A percentile compares a stretch with the other conserved stretches of the same genome.
phyloP scores from a whole-genome alignment of 2,797 vertebrate species.

The Rallus crepitans region DNA sequence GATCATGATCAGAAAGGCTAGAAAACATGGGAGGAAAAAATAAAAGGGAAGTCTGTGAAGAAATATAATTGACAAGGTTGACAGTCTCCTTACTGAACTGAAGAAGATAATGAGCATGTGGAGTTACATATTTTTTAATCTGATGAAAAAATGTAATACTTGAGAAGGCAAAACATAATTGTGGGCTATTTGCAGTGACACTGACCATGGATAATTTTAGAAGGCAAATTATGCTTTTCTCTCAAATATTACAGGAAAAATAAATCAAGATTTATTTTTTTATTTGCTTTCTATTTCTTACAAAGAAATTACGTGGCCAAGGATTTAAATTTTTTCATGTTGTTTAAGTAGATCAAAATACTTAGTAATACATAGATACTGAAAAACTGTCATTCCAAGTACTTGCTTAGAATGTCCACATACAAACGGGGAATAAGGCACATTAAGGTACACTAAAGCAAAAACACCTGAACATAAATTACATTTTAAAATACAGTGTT shows the following conservation, averaged over 20 bases:
- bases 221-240: constrained; percentile 20
- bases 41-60: constrained; percentile 7
- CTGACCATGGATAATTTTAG: constrained; percentile 7
- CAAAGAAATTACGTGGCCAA: background rate
- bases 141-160: background rate
- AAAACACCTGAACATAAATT: background rate
- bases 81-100: background rate
- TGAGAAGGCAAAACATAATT: background rate
- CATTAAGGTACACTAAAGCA: background rate
- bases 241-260: background rate
- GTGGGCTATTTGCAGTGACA: constrained; percentile 32
- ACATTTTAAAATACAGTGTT: background rate
- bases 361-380: background rate
- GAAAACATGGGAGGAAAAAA: constrained; percentile 20
- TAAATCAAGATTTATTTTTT: constrained; percentile 8
- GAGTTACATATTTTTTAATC: constrained; percentile 24
- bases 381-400: background rate
- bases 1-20: constrained; percentile 27
- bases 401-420: background rate
- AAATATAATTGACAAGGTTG: constrained; percentile 62
- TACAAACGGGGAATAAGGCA: background rate
- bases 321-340: background rate
- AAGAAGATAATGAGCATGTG: constrained; percentile 31
- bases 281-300: background rate
- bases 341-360: background rate